Conservation (phyloP, 2,888 invertebrate species). For the Eilema griseolum region DNA sequence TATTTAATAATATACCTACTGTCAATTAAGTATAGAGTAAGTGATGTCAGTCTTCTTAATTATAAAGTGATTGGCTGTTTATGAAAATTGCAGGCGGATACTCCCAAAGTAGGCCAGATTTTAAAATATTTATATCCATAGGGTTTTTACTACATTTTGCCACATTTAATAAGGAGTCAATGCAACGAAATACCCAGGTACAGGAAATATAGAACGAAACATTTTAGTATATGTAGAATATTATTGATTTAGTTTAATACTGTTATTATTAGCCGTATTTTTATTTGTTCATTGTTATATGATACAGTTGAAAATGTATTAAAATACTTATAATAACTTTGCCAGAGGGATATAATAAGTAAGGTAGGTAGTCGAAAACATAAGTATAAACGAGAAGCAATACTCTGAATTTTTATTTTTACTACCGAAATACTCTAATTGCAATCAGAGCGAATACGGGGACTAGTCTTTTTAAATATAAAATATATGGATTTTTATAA, state of each 20-base stretch:
- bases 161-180: constrained; percentile 57
- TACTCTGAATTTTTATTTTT: constrained; percentile 85
- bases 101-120: constrained; percentile 33
- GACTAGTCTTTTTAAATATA: constrained; percentile 51
- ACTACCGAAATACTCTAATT: constrained; percentile 80
- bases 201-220: constrained; percentile 65
- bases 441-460: constrained; percentile 66
- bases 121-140: constrained; percentile 42
- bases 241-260: constrained; percentile 67
- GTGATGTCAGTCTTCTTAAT: constrained; percentile 45
- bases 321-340: constrained; percentile 64
- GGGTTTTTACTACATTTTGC: constrained; percentile 38
- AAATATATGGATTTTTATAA: constrained; percentile 38
- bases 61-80: constrained; percentile 22
- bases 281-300: constrained; percentile 63
- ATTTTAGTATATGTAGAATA: constrained; percentile 61
- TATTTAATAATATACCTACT: constrained; percentile 45
- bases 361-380: constrained; percentile 83
- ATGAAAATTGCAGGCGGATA: constrained; percentile 34
- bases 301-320: constrained; percentile 54
- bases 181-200: constrained; percentile 75
- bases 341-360: constrained; percentile 85
- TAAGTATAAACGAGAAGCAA: constrained; percentile 86
- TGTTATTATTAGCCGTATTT: constrained; percentile 63
- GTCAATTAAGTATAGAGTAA: constrained; percentile 74